Percentiles rank a stretch among this genome's conserved stretches.
Evolutionary conservation across 1,140 invertebrate species (phyloP).

Genomic region (Hycleus cichorii): DNA sequence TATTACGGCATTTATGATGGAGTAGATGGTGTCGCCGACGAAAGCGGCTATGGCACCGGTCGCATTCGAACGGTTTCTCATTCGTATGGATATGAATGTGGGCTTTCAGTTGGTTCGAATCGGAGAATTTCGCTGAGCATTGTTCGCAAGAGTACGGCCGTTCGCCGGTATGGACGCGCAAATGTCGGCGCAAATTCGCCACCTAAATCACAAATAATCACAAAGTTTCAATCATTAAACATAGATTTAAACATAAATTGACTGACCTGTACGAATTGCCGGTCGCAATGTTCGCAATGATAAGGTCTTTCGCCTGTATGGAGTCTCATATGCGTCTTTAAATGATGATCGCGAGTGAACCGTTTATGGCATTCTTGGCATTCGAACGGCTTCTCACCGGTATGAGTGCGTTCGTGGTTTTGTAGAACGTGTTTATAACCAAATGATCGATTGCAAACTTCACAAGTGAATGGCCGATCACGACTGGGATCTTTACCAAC

Average conservation of each 20-base stretch:
- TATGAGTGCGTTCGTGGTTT: slow-evolving; percentile 95
- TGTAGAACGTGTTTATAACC: slow-evolving; percentile 93
- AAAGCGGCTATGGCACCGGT: slow-evolving; percentile 67
- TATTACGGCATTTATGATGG: slow-evolving; percentile 69
- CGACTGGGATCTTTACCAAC: slow-evolving; percentile 48
- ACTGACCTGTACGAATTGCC: slow-evolving; percentile 78
- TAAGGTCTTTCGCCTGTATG: slow-evolving; percentile 93
- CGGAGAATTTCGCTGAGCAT: slow-evolving; percentile 85
- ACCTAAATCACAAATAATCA: slow-evolving; percentile 32
- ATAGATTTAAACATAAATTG: too few species aligned
- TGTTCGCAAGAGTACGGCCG: slow-evolving; percentile 86
- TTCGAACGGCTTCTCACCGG: slow-evolving; percentile 93
- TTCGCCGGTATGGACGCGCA: slow-evolving; percentile 93
- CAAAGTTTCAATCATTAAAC: too few species aligned
- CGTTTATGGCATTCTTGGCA: slow-evolving; percentile 90
- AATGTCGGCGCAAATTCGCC: slow-evolving; percentile 85
- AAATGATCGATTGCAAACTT: slow-evolving; percentile 75
- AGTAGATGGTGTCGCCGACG: slow-evolving; percentile 74
- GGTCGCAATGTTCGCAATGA: slow-evolving; percentile 82
- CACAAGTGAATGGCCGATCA: slow-evolving; percentile 82
- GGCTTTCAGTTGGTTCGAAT: slow-evolving; percentile 89
- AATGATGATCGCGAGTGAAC: slow-evolving; percentile 92
- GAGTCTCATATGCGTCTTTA: slow-evolving; percentile 87
- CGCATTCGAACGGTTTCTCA: slow-evolving; percentile 80
- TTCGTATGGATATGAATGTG: slow-evolving; percentile 84